Base-by-base conservation (phyloP, 2,113 vertebrate species). In the Rhea pennata region DNA sequence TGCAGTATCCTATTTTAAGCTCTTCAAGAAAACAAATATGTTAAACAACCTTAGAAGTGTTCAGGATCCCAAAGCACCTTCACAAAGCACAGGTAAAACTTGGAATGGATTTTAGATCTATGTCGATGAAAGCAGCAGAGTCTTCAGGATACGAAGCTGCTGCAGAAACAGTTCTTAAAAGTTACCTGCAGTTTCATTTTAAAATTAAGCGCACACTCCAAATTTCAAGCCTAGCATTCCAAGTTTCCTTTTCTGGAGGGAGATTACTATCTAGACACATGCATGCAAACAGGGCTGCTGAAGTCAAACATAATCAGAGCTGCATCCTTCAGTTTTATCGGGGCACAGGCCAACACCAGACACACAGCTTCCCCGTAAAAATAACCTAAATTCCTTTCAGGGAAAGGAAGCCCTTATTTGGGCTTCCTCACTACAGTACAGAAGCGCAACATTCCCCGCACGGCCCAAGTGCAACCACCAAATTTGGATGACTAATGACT, bases 401-500 rank as follows among this genome's bases (percentile, higher is more conserved):
- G 64, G 51, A 24, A 40, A 73, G 21, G 36, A 85, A 85, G 59
- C 33, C 64, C 71, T 83, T 82, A 92, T 91, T 89, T 85, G 71
- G 87, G 40, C 81, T 91, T 92, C 87, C 75, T 87, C 78, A n/a
- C 59, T 87, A 26, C 2, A 51, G 44, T 26, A 56, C 1, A 14
- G 4, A 56, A 77, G 27, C 71, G 71, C 40, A 42, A 13, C 2
- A 42, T 80, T 46, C 61, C 50, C 78, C 58, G 87, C 82, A 20
- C 4, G 4, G 58, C 42, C 36, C 70, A 64, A 80, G 56, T 5
- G 15, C 71, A 92, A 69, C 67, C 90, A 72, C 72, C 46, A 53
- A 51, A 88, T 95, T 75, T 95, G 91, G 84, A 89, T 94, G 91
- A 91, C 48, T 89, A 92, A 95, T 83, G 59, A 92, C 89, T 71